These are phyloP conservation scores for Danio rerio DNA, from an alignment of 2,113 vertebrate species.

Conservation along the genomic window GRCz12tu NC_133182.1:31092501-31093000, in stretches of 20 bases:
- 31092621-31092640: constrained; percentile 39
- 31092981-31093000: constrained; percentile 30
- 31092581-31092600: constrained; percentile 43
- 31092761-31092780: neutral
- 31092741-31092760: neutral
- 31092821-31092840: neutral
- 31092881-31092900: neutral
- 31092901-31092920: constrained; percentile 23
- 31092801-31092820: neutral
- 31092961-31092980: constrained; percentile 5
- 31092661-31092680: constrained; percentile 15
- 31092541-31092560: constrained; percentile 43
- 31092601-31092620: constrained; percentile 19
- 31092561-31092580: constrained; percentile 35
- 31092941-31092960: constrained; percentile 24
- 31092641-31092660: constrained; percentile 44
- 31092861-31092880: constrained; percentile 8
- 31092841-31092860: neutral
- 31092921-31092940: neutral
- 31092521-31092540: constrained; percentile 62
- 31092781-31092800: neutral
- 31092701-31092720: neutral
- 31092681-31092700: constrained; percentile 31
- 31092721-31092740: neutral
- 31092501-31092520: constrained; percentile 38